Evolutionary conservation across 2,888 invertebrate species (phyloP).

Genomic region (Drosophila neutralis): DNA sequence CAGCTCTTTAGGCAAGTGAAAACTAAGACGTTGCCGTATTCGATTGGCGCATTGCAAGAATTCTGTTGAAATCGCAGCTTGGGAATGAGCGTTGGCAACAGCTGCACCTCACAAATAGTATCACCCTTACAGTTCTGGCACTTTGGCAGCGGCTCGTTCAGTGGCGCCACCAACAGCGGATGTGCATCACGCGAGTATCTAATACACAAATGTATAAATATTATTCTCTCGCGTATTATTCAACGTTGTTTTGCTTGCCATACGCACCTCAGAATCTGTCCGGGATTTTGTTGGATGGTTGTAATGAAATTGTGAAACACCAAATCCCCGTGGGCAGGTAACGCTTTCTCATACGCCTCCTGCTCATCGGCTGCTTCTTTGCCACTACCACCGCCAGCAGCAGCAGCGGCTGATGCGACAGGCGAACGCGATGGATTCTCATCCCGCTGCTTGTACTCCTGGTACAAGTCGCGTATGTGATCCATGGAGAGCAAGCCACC

Average conservation of each 20-base stretch:
- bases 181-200: conserved; percentile 91
- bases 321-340: conserved; percentile 92
- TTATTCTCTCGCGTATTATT: not conserved
- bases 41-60: conserved; percentile 87
- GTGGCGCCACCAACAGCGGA: conserved; percentile 89
- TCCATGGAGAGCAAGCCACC: conserved; percentile 84
- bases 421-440: conserved; percentile 81
- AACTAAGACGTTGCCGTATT: conserved; percentile 94
- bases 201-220: conserved; percentile 48
- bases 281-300: conserved; percentile 90
- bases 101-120: conserved; percentile 92
- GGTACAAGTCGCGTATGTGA: conserved; percentile 87
- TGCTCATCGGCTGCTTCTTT: conserved; percentile 79
- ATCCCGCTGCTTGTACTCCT: conserved; percentile 87
- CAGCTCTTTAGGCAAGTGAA: conserved; percentile 94
- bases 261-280: conserved; percentile 91
- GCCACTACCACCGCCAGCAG: conserved; percentile 2
- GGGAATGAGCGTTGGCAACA: conserved; percentile 92
- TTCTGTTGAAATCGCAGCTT: conserved; percentile 87
- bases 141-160: conserved; percentile 86
- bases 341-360: conserved; percentile 92
- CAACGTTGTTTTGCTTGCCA: not conserved
- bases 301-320: conserved; percentile 92
- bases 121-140: conserved; percentile 90
- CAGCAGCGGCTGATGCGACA: conserved; percentile 57